Base-by-base conservation (phyloP, 2,888 invertebrate species). In the Acanthosoma haemorrhoidale region DNA sequence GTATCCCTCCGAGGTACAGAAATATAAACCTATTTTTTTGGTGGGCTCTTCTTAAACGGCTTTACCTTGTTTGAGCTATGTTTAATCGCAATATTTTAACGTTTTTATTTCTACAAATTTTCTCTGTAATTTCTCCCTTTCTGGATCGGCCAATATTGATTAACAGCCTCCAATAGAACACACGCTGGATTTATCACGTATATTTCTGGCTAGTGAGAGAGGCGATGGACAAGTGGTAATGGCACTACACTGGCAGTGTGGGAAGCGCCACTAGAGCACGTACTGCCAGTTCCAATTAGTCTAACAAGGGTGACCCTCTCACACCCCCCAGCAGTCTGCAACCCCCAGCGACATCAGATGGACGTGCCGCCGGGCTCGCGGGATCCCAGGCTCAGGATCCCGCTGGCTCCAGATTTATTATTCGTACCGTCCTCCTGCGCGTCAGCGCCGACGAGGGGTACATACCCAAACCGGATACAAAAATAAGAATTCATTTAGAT, bases 221-320 rank as follows among this genome's bases (percentile, higher is more conserved):
- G 41, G 2, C 16, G 16, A 8, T 2, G 21, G 41, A 41, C 41
- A 41, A 41, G 43, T 43, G 43, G 21, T 43, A 43, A 43, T 43
- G 43, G 21, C 43, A 43, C 43, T 43, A 43, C 4, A 43, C 21
- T 13, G n/a, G n/a, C n/a, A 43, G 16, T 36, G 63, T 63, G 63
- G 63, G 63, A 63, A 63, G 38, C 38, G 32, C 63, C 63, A 63
- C 63, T 63, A 63, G 63, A 63, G 63, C 63, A 63, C 63, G 63
- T 63, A 38, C 15, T 21, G n/a, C 38, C 38, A 13, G n/a, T 29
- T 63, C 63, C 63, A 63, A 63, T 63, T 63, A 63, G 63, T 63
- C 25, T 63, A 63, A 63, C 63, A 63, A 63, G 63, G 63, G 25
- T 63, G 60, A 60, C 32, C 63, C 18, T 36, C 63, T 63, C 32